These are phyloP conservation scores for Melanotus villosus DNA, from an alignment of 2,888 invertebrate genomes.

Conservation along the genomic window DNA sequence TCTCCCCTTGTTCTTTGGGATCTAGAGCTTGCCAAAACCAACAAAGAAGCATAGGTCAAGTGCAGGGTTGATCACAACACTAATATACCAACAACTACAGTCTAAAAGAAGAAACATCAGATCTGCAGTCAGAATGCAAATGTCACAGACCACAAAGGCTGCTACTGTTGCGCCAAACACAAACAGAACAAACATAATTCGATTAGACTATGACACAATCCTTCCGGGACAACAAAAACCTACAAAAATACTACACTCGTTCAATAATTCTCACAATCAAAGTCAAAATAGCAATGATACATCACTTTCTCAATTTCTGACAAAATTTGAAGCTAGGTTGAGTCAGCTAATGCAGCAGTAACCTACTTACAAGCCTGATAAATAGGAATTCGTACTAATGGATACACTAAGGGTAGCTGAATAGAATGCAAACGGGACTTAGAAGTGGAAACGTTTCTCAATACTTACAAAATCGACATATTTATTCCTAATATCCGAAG, in stretches of 20 bases:
- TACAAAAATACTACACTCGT: not conserved
- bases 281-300: too few species aligned
- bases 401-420: conserved; percentile 16
- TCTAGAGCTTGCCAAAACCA: not conserved
- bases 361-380: conserved; percentile 5
- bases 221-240: not conserved
- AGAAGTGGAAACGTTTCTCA: conserved; percentile 17
- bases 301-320: too few species aligned
- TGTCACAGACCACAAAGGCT: not conserved
- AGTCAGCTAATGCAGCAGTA: too few species aligned
- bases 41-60: not conserved
- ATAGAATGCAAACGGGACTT: conserved; percentile 2
- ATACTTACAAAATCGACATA: conserved; percentile 28
- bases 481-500: conserved; percentile 4
- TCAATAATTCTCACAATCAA: too few species aligned
- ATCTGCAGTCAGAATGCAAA: not conserved
- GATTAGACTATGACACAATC: not conserved
- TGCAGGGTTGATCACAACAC: not conserved
- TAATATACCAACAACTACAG: not conserved
- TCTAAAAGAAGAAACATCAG: conserved; percentile 14
- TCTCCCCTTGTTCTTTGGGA: not conserved
- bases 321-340: too few species aligned
- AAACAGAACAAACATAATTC: not conserved
- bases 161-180: not conserved
- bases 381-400: conserved; percentile 7